Conservation (phyloP, 1,140 invertebrate genomes). For the Lamellibrachia luymesi region DNA sequence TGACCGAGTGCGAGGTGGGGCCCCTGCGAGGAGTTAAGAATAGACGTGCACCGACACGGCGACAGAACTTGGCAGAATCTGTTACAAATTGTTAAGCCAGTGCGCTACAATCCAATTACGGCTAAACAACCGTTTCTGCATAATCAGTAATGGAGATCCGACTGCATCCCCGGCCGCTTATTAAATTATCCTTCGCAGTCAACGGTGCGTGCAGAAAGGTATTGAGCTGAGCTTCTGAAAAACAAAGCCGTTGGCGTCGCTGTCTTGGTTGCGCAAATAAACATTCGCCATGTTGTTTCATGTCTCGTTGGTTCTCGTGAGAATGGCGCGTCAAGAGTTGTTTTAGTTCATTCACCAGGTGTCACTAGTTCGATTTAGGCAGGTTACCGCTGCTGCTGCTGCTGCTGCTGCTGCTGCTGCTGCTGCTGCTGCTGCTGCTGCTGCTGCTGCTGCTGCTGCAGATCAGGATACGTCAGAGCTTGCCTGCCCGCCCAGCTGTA, state of each 20-base stretch:
- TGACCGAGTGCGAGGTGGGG: too few relatives aligned
- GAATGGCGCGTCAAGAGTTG: background rate
- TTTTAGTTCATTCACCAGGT: too few relatives aligned
- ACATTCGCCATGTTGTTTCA: constrained; percentile 4
- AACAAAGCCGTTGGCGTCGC: background rate
- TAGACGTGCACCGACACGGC: background rate
- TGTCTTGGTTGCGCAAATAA: constrained; percentile 4
- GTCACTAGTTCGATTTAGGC: too few relatives aligned
- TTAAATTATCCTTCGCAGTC: background rate
- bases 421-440: background rate
- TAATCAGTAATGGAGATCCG: background rate
- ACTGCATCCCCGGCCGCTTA: background rate
- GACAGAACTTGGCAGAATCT: background rate
- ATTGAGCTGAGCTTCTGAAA: background rate
- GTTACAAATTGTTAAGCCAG: background rate
- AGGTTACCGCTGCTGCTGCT: background rate
- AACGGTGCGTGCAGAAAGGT: background rate
- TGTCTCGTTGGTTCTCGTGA: background rate
- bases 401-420: background rate
- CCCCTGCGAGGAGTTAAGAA: background rate
- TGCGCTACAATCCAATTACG: background rate
- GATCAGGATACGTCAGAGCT: constrained; percentile 64
- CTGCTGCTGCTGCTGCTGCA: background rate
- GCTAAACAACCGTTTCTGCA: background rate
- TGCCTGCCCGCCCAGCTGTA: constrained; percentile 76